These are phyloP conservation scores for Reinhardtius hippoglossoides DNA, from an alignment of 2,113 vertebrate species.

Conservation along the genomic window DNA sequence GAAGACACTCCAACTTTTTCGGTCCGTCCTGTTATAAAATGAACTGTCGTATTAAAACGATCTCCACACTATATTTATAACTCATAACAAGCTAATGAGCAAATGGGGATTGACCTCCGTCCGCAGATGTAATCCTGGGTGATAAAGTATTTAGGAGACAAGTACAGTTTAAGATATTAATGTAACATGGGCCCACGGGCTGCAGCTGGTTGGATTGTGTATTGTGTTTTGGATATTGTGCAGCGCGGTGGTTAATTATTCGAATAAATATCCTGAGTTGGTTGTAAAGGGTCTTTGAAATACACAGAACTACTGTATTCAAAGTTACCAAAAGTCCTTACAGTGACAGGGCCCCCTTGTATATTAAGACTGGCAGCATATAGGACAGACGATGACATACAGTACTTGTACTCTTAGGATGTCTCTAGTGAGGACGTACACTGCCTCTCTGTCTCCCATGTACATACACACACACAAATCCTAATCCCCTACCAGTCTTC, in stretches of 20 bases:
- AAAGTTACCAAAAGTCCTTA: conserved; percentile 8
- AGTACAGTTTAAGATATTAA: conserved; percentile 6
- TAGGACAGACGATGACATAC: not conserved
- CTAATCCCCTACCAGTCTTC: conserved; percentile 4
- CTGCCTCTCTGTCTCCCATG: conserved; percentile 2
- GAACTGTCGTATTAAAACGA: conserved; percentile 17
- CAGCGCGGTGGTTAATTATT: not conserved
- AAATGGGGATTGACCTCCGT: conserved; percentile 1
- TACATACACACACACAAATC: conserved; percentile 20
- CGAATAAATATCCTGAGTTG: not conserved
- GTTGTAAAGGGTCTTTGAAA: not conserved
- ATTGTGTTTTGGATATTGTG: conserved; percentile 14
- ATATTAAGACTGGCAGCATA: not conserved
- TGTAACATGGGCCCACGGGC: not conserved
- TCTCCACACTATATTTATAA: conserved; percentile 9
- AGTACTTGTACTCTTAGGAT: conserved; percentile 22
- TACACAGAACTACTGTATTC: not conserved
- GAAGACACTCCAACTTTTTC: not conserved
- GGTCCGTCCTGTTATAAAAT: conserved; percentile 8
- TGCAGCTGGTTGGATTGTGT: not conserved
- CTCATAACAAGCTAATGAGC: conserved; percentile 32
- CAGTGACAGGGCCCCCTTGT: not conserved
- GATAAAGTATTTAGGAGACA: conserved; percentile 13
- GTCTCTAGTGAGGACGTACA: conserved; percentile 16
- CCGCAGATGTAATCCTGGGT: not conserved